phyloP scores from a whole-genome alignment of 2,113 vertebrate genomes.

The Scomber colias region DNA sequence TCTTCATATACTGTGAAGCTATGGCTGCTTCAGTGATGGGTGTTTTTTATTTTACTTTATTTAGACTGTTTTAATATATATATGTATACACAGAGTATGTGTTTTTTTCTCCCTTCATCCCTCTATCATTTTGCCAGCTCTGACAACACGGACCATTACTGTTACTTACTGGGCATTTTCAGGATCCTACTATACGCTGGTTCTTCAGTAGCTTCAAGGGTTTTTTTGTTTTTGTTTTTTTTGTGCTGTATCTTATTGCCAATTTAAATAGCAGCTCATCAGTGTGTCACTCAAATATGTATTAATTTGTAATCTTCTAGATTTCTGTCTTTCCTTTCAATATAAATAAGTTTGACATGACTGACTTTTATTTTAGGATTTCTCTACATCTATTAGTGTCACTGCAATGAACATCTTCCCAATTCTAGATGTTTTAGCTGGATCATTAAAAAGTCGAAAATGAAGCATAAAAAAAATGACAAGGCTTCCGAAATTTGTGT shows the following conservation, averaged over 20 bases:
- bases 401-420: neutral
- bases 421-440: neutral
- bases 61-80: neutral
- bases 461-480: neutral
- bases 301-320: no score
- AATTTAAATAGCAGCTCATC: no score
- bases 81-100: neutral
- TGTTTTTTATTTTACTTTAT: neutral
- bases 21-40: slow-evolving; percentile 2
- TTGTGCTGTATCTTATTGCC: neutral
- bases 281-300: no score
- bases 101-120: slow-evolving; percentile 15
- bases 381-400: neutral
- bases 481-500: neutral
- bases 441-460: neutral
- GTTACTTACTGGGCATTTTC: slow-evolving; percentile 17
- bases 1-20: slow-evolving; percentile 23
- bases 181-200: neutral
- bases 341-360: no score
- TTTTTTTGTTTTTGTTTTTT: neutral
- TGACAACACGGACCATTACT: slow-evolving; percentile 1
- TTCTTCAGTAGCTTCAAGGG: neutral
- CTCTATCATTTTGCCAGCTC: slow-evolving; percentile 28
- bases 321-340: no score
- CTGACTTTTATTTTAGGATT: neutral